These are phyloP conservation scores for Melikaiella ostensackeni DNA, from an alignment of 2,888 invertebrate species.

Conservation along the genomic window DNA sequence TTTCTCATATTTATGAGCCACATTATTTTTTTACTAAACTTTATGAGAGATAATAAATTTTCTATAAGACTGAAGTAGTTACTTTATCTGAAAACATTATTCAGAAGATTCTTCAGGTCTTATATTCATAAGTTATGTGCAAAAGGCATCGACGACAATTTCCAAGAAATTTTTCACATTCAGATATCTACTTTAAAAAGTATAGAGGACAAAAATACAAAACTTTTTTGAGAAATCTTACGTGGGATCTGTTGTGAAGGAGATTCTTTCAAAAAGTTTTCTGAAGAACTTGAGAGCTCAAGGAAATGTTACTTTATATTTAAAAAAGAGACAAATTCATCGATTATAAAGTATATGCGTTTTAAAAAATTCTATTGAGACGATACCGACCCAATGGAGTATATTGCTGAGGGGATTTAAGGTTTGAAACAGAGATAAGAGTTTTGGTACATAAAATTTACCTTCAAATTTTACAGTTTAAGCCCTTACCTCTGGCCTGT, in stretches of 20 bases:
- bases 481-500: too few relatives aligned
- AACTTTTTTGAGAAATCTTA: slow-evolving; percentile 6
- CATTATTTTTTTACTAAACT: background rate
- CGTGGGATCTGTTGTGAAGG: slow-evolving; percentile 1
- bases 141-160: background rate
- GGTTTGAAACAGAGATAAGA: too few relatives aligned
- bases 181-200: background rate
- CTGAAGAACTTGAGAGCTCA: background rate
- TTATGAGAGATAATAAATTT: background rate
- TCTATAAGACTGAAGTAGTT: too few relatives aligned
- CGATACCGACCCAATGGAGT: too few relatives aligned
- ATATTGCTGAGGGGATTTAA: too few relatives aligned
- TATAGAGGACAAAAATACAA: background rate
- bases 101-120: background rate
- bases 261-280: slow-evolving; percentile 8
- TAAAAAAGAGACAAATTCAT: background rate
- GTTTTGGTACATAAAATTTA: too few relatives aligned
- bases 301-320: slow-evolving; percentile 3
- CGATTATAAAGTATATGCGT: background rate
- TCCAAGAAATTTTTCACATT: slow-evolving; percentile 2
- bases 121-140: background rate
- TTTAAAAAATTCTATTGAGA: too few relatives aligned
- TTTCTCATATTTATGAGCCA: background rate
- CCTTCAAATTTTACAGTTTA: too few relatives aligned
- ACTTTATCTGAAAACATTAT: too few relatives aligned